phyloP scores from a whole-genome alignment of 1,140 invertebrate species.

The Pogonognathellus flavescens region DNA sequence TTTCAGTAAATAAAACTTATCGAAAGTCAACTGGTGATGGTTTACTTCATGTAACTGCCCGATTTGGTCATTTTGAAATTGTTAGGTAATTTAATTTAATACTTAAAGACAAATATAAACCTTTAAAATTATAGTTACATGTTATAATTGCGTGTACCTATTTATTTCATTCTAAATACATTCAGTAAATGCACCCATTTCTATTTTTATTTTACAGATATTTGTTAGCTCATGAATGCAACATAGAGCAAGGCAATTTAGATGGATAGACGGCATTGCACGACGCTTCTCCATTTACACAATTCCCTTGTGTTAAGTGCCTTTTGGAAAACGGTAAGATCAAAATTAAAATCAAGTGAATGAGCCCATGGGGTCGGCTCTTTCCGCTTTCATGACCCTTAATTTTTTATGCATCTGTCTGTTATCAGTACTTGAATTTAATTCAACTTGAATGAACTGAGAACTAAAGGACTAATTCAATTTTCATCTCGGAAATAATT shows the following conservation, averaged over 20 bases:
- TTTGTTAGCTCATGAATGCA: slow-evolving; percentile 53
- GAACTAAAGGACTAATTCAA: too few species aligned
- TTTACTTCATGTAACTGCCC: slow-evolving; percentile 53
- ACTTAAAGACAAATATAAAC: not conserved
- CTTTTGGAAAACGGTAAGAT: too few species aligned
- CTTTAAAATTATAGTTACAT: not conserved
- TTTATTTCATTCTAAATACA: not conserved
- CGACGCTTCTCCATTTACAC: slow-evolving; percentile 78
- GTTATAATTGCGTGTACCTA: too few species aligned
- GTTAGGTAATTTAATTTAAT: slow-evolving; percentile 46
- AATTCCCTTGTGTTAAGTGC: too few species aligned
- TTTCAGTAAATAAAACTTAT: slow-evolving; percentile 10
- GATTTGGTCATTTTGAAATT: slow-evolving; percentile 51
- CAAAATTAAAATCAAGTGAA: too few species aligned
- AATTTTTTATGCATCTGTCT: too few species aligned
- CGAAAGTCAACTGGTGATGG: slow-evolving; percentile 57
- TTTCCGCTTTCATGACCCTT: too few species aligned
- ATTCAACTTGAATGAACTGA: too few species aligned
- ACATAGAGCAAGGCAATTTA: slow-evolving; percentile 55
- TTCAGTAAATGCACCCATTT: not conserved
- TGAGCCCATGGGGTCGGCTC: too few species aligned
- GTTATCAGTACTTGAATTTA: too few species aligned
- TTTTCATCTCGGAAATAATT: too few species aligned
- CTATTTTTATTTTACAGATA: slow-evolving; percentile 48
- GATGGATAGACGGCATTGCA: slow-evolving; percentile 77